These are phyloP conservation scores for Nyctibius bracteatus DNA, from an alignment of 2,113 vertebrate species.

Conservation along the genomic window DNA sequence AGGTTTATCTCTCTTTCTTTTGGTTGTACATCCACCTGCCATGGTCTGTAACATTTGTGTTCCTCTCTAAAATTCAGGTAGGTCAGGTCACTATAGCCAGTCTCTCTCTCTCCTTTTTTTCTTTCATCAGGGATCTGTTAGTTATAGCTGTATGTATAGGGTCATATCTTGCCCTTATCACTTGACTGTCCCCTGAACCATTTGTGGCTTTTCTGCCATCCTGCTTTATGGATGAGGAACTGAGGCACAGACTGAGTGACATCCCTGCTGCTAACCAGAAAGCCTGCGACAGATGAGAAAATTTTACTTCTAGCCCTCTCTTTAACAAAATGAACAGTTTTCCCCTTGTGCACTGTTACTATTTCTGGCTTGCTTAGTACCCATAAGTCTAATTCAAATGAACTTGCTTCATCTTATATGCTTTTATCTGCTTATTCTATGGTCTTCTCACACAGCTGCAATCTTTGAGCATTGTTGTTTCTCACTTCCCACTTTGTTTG, in stretches of 20 bases:
- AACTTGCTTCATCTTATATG: not conserved
- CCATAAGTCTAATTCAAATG: not conserved
- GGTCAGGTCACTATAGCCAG: not conserved
- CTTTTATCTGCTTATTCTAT: not conserved
- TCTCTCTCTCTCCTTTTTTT: not conserved
- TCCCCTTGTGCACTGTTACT: not conserved
- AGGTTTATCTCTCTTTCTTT: not conserved
- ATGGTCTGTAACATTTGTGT: not conserved
- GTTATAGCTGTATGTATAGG: not conserved
- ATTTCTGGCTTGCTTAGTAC: not conserved
- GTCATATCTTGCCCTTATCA: not conserved
- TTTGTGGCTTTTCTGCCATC: not conserved
- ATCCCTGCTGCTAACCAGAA: not conserved
- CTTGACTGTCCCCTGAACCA: not conserved
- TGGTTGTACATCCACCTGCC: not conserved
- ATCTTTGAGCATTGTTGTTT: not conserved
- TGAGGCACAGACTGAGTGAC: not conserved
- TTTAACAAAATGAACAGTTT: not conserved
- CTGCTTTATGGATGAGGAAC: not conserved
- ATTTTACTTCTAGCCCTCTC: not conserved
- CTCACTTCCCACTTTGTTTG: not conserved
- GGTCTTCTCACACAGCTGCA: not conserved
- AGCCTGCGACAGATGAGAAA: not conserved
- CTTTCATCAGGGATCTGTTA: not conserved
- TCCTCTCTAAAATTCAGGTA: not conserved